Evolutionary conservation across 2,888 invertebrate species (phyloP), one percentile per base, ranked within the genome.

Genomic region (Platerodrilus igneus): DNA sequence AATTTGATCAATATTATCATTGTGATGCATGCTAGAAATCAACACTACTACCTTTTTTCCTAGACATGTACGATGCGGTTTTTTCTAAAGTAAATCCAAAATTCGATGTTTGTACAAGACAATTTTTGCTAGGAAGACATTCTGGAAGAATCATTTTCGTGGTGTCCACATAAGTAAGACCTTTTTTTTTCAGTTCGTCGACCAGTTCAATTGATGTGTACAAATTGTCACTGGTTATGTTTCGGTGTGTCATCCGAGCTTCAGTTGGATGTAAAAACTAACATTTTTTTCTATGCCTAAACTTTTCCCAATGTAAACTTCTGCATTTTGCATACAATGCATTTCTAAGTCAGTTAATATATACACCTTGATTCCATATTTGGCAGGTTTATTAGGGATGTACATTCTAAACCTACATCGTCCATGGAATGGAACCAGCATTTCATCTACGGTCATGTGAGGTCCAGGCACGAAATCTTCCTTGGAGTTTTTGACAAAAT

Each of bases 11-110:
- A 37, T 38, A 8, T 36, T 23, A 30, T 46, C 35, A 20, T 30
- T 25, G 26, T 48, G 40, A 37, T 57, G 55, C 51, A 54, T 51
- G 11, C 52, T 45, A n/a, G 53, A 57, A 27, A 50, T 13, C 18
- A 56, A 14, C 22, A 54, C 18, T 16, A 54, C 52, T 14, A 45
- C 36, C 38, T 48, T 53, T 14, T 45, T 50, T 47, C 35, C 50
- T 54, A 23, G 50, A 45, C 10, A 44, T 44, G 38, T 47, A 43
- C 9, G 48, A 55, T 3, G 49, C 37, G 7, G 49, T 50, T 9
- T 15, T 37, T 15, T 48, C 21, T 13, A 47, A 27, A 10, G 38
- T 40, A 27, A 49, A 49, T 5, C 47, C 48, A 31, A 38, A 50
- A 8, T 13, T 2, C n/a, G 26, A 26, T 13, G 34, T 26, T n/a